A percentile compares a stretch with the other conserved stretches of the same genome.
Evolutionary conservation across 92 coral and sea anemone species (phyloP).

Genomic region (Paramuricea clavata): DNA sequence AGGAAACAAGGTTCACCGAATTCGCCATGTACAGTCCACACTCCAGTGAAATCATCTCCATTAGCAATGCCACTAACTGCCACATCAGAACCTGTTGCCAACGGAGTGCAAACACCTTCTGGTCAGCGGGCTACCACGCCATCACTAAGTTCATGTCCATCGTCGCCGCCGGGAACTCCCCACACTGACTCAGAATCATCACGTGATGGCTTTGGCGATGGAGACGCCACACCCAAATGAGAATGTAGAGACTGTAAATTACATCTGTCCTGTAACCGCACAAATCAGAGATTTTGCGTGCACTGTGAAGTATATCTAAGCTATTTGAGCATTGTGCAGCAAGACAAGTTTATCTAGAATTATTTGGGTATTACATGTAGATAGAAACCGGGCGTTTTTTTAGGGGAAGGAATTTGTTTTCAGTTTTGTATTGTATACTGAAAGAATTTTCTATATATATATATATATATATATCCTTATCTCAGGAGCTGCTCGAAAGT

Average conservation of each 20-base stretch:
- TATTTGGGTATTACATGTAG: neutral
- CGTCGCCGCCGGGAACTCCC: constrained; percentile 86
- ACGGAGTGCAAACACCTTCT: constrained; percentile 44
- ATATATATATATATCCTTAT: neutral
- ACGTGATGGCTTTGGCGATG: constrained; percentile 92
- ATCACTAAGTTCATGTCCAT: constrained; percentile 93
- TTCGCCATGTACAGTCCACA: constrained; percentile 43
- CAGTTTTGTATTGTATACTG: neutral
- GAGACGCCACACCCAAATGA: constrained; percentile 21
- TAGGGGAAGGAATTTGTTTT: neutral
- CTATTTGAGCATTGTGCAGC: neutral
- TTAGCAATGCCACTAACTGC: constrained; percentile 84
- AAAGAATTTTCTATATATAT: neutral
- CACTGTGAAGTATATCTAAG: too few relatives aligned
- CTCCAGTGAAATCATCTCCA: constrained; percentile 82
- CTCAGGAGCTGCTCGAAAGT: neutral
- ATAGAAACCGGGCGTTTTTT: neutral
- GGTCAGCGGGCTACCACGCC: constrained; percentile 79
- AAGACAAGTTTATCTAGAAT: neutral
- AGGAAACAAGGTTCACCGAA: constrained; percentile 49
- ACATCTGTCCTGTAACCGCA: neutral
- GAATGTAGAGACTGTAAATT: neutral
- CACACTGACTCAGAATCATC: constrained; percentile 90
- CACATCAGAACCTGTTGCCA: constrained; percentile 69
- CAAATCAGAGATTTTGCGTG: neutral